Base-by-base conservation (phyloP, 2,797 vertebrate genomes). In the Arrhamphus sclerolepis region DNA sequence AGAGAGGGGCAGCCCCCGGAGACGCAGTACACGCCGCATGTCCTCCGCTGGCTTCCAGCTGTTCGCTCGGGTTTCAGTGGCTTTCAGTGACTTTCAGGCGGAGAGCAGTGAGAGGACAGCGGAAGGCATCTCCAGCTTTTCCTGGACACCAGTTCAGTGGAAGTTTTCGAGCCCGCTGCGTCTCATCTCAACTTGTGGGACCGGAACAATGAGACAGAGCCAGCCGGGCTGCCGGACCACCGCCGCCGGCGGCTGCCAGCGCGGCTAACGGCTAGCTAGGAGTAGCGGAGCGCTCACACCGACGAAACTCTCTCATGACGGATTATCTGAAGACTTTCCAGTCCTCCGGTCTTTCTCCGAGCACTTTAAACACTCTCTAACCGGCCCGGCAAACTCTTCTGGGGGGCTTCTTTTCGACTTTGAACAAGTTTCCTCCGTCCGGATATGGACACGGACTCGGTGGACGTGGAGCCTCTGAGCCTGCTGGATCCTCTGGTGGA, bases 401-500 rank as follows among this genome's bases (percentile, higher is more conserved):
- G 56, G 58, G 51, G 26, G 18, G 1, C 0, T 56, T 53, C 17
- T 21, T 0, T 2, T 0, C 1, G 6, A 5, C 10, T n/a, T n/a
- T n/a, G 19, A 22, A 0, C 51, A 52, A 55, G 56, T 55, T 72
- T 44, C 2, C 13, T 21, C 18, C 11, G 56, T 17, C 20, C 16
- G 42, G 29, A 47, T 17, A 56, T 90, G 92, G 92, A 93, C 55
- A 62, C 84, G 26, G 91, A 91, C 78, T 86, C 85, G 34, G 46
- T 72, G 69, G 93, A 95, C 80, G 79, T 87, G 87, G 94, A 93
- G 62, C 82, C 89, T 42, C 7, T 85, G 4, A 83, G 56, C 80
- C 82, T 92, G 21, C 76, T 80, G 87, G 94, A 93, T 0, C 89
- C 89, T 19, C 70, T 93, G 81, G 46, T 97, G 90, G 95, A 96